Base-by-base conservation (phyloP, 2,797 vertebrate genomes). In the Chaetodon trifasciatus region DNA sequence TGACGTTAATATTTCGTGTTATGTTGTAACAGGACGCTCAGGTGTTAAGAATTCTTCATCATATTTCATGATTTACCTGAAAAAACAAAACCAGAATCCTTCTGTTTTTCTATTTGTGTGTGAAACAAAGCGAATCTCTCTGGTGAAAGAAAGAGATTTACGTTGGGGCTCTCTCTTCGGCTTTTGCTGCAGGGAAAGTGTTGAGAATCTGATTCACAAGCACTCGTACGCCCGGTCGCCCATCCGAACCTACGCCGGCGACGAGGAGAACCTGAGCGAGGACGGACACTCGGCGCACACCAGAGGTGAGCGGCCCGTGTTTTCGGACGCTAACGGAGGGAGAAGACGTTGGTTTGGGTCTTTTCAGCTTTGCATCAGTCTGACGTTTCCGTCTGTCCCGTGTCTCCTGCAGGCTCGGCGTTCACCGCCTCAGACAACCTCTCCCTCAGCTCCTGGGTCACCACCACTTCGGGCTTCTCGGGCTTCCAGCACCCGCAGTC, bases 181-280 rank as follows among this genome's bases (percentile, higher is more conserved):
- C 95, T 92, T 93, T 78, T 95, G 93, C 93, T 96, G 95, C 90
- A 99, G 98, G 94, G 98, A 99, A 96, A 99, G 98, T 65, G 98
- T 99, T 92, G 98, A 99, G 93, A 99, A 96, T 90, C 96, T 99
- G 88, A 99, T 99, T 94, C 98, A 99, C 88, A 99, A 99, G 95
- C 98, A 99, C 95, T 99, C 98, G 24, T 99, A 99, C 63, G 98
- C 98, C 70, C 95, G 98, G 65, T 99, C 98, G 0, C 98, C 98
- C 0, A 99, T 99, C 90, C 94, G 98, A 60, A 99, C 98, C 42
- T 99, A 99, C 3, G 95, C 97, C 13, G 97, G 96, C 6, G 98
- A 99, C 35, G 98, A 99, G 68, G 98, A 99, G 46, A 92, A 88
- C 49, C 90, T 98, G 0, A 95, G 96, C 4, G 98, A 99, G 68